Evolutionary conservation across 2,888 invertebrate species (phyloP).

Genomic region (Drosophila anomalata): DNA sequence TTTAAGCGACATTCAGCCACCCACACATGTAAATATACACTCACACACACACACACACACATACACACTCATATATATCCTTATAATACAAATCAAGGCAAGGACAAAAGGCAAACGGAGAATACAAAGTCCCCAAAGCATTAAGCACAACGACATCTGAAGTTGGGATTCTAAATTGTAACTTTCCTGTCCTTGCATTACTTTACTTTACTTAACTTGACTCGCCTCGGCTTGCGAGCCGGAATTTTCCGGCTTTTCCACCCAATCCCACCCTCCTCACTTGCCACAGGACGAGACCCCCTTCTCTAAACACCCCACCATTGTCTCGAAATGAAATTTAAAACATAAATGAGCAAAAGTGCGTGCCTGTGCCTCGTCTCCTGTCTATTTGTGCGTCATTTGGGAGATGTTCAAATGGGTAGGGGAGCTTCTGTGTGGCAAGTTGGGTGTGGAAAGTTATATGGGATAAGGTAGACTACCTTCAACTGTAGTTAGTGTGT

Average conservation of each 20-base stretch:
- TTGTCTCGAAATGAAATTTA: slow-evolving; percentile 71
- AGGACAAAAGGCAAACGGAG: slow-evolving; percentile 51
- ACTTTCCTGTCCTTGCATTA: slow-evolving; percentile 49
- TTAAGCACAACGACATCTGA: slow-evolving; percentile 46
- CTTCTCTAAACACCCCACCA: slow-evolving; percentile 12
- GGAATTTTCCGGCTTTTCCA: slow-evolving; percentile 3
- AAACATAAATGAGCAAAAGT: slow-evolving; percentile 78
- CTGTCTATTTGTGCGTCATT: slow-evolving; percentile 54
- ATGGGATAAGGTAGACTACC: neutral
- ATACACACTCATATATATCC: slow-evolving; percentile 2
- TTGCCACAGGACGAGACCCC: no score
- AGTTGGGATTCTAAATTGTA: slow-evolving; percentile 61
- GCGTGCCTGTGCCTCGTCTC: slow-evolving; percentile 57
- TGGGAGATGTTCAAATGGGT: slow-evolving; percentile 38
- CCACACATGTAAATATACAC: slow-evolving; percentile 2
- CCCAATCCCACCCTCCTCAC: neutral
- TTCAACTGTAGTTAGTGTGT: slow-evolving; percentile 60
- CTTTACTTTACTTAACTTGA: slow-evolving; percentile 55
- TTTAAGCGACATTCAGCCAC: slow-evolving; percentile 61
- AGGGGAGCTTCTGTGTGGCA: neutral
- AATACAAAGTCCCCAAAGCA: slow-evolving; percentile 56
- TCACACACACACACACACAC: slow-evolving; percentile 3
- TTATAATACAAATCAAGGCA: slow-evolving; percentile 54
- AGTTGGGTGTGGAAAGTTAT: slow-evolving; percentile 1
- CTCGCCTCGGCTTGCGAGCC: slow-evolving; percentile 19